Conservation (phyloP, 2,797 vertebrate species). For the Sphaeramia orbicularis region DNA sequence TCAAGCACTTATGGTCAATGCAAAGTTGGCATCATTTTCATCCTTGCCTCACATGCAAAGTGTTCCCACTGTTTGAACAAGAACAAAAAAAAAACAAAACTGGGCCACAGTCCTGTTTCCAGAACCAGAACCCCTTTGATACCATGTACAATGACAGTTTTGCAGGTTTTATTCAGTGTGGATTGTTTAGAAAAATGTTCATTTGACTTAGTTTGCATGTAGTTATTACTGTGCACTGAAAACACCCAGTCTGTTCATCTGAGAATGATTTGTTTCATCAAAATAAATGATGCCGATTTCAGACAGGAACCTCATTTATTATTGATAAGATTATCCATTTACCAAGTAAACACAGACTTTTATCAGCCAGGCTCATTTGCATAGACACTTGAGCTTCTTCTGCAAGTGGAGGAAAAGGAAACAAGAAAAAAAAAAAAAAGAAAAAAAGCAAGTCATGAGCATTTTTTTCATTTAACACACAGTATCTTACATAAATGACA, state of each 20-base stretch:
- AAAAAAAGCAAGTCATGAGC: conserved; percentile 24
- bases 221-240: conserved; percentile 22
- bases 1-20: conserved; percentile 74
- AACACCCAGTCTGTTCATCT: conserved; percentile 34
- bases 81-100: conserved; percentile 25
- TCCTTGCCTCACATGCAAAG: conserved; percentile 83
- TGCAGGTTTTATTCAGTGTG: background rate
- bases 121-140: conserved; percentile 2
- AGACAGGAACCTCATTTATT: conserved; percentile 52
- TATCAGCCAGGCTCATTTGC: conserved; percentile 52
- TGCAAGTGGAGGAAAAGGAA: conserved; percentile 41
- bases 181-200: background rate
- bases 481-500: background rate
- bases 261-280: conserved; percentile 26
- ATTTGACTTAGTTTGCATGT: conserved; percentile 3
- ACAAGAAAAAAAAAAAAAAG: conserved; percentile 2
- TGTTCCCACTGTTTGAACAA: conserved; percentile 44
- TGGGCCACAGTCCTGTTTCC: background rate
- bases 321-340: conserved; percentile 66
- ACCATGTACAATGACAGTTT: conserved; percentile 2
- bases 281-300: conserved; percentile 39
- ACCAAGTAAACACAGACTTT: conserved; percentile 54
- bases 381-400: conserved; percentile 46
- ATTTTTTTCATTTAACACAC: conserved; percentile 22
- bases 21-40: conserved; percentile 81